These are phyloP conservation scores for Alauda arvensis DNA, from an alignment of 2,797 vertebrate species.

Conservation along the genomic window DNA sequence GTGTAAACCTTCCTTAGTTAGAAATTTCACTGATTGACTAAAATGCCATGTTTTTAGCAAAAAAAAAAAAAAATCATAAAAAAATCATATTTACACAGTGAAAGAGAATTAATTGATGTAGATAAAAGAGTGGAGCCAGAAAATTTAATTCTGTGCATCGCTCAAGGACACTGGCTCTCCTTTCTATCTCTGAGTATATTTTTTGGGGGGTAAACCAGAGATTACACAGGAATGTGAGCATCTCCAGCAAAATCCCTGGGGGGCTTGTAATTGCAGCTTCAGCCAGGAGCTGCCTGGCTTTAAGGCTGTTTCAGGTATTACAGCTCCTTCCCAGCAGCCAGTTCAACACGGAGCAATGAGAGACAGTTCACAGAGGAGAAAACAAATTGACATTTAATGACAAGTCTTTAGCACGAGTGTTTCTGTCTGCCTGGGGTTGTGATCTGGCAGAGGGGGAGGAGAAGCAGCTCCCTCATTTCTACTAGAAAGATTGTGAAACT, in stretches of 20 bases:
- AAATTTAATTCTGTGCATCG: neutral
- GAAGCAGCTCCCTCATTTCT: neutral
- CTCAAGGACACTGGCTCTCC: neutral
- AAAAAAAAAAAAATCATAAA: fast-evolving
- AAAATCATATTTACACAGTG: neutral
- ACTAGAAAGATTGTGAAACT: neutral
- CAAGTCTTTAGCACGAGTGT: neutral
- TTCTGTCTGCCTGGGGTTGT: neutral
- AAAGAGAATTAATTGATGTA: neutral
- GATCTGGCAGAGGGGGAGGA: neutral
- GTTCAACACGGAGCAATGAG: neutral
- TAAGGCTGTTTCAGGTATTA: neutral
- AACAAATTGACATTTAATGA: conserved; percentile 30
- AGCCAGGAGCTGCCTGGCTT: neutral
- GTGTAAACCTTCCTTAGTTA: neutral
- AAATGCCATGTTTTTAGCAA: neutral
- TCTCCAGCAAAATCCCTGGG: neutral
- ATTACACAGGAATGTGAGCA: neutral
- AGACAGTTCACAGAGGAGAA: conserved; percentile 4
- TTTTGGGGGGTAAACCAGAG: neutral
- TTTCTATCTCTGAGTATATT: neutral
- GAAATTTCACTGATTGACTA: neutral
- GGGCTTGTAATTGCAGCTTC: neutral
- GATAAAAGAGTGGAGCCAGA: neutral
- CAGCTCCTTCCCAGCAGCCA: neutral